These are phyloP conservation scores for Coecobrya sp. DNA, from an alignment of 2,888 invertebrate genomes.

Conservation along the genomic window DNA sequence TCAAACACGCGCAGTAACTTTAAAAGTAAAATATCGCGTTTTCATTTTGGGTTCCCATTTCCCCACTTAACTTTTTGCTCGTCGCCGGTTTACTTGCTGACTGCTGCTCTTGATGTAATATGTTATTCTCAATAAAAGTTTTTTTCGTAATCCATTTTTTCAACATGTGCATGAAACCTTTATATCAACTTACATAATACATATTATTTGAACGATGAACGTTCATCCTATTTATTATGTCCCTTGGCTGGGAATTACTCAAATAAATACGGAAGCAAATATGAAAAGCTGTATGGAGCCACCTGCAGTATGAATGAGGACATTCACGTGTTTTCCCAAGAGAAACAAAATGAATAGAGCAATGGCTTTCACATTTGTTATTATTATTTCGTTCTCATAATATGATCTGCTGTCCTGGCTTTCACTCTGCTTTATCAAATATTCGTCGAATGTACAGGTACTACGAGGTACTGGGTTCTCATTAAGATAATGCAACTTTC, in stretches of 20 bases:
- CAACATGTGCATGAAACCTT: too few relatives aligned
- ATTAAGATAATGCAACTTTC: background rate
- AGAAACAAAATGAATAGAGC: background rate
- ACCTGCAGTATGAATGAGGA: constrained; percentile 35
- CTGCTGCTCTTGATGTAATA: too few relatives aligned
- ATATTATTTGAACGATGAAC: too few relatives aligned
- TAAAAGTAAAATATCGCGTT: too few relatives aligned
- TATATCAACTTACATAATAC: too few relatives aligned
- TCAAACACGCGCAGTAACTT: too few relatives aligned
- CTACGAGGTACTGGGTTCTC: too few relatives aligned
- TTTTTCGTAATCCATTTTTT: too few relatives aligned
- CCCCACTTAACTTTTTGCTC: too few relatives aligned
- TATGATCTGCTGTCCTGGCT: background rate
- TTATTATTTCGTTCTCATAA: background rate
- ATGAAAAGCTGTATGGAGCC: background rate
- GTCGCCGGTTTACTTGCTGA: too few relatives aligned
- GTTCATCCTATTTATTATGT: background rate
- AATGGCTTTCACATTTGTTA: background rate
- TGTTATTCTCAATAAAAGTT: too few relatives aligned
- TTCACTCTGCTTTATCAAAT: constrained; percentile 16
- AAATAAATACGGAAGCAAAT: background rate
- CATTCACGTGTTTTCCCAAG: constrained; percentile 29
- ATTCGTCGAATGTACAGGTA: background rate
- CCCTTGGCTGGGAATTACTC: background rate
- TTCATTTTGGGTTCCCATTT: too few relatives aligned